phyloP scores from a whole-genome alignment of 2,888 invertebrate genomes.

The Morpho deidamia region DNA sequence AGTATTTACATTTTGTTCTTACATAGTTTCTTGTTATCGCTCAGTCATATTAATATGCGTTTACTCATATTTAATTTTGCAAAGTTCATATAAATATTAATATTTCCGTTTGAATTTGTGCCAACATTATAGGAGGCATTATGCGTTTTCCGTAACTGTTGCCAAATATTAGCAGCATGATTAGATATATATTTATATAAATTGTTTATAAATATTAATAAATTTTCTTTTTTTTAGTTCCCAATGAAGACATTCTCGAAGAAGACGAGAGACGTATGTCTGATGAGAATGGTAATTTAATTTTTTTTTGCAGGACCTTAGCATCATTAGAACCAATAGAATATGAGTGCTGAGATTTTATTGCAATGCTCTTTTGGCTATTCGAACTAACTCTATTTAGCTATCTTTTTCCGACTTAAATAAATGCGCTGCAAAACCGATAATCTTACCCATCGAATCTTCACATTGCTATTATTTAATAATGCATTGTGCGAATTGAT shows the following conservation, averaged over 20 bases:
- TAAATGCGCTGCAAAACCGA: too few species aligned
- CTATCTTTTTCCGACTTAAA: too few species aligned
- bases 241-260: slow-evolving; percentile 73
- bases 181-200: slow-evolving; percentile 4
- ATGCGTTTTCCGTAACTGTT: slow-evolving; percentile 18
- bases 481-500: too few species aligned
- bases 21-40: too few species aligned
- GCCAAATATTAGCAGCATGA: slow-evolving; percentile 26
- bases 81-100: not conserved
- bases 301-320: not conserved
- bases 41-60: too few species aligned
- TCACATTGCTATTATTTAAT: too few species aligned
- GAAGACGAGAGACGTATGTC: slow-evolving; percentile 71
- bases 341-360: too few species aligned
- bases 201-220: slow-evolving; percentile 4
- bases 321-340: too few species aligned
- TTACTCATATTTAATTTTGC: not conserved
- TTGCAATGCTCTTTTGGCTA: too few species aligned
- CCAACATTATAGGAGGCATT: slow-evolving; percentile 25
- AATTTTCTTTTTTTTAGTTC: slow-evolving; percentile 53
- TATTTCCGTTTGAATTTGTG: slow-evolving; percentile 26
- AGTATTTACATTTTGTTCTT: too few species aligned
- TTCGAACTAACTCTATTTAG: too few species aligned
- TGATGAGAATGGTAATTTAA: slow-evolving; percentile 58
- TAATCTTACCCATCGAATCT: too few species aligned